Conservation (phyloP, 2,888 invertebrate species). For the Tholera decimalis region DNA sequence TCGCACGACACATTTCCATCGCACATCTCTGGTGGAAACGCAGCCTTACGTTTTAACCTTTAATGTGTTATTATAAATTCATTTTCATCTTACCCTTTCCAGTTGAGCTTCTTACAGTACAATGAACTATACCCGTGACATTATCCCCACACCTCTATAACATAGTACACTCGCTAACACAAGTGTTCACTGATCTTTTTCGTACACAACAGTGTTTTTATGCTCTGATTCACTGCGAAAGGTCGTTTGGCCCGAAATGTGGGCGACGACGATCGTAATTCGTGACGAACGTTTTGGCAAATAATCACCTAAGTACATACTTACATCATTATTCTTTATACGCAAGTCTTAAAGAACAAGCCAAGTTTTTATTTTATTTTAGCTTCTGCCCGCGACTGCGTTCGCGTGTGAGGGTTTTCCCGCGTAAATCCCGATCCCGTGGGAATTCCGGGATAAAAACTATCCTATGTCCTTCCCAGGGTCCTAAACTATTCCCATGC, state of each 20-base stretch:
- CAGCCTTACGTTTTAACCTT: no score
- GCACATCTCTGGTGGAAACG: no score
- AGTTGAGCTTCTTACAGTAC: constrained; percentile 29
- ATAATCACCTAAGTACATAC: constrained; percentile 23
- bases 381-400: no score
- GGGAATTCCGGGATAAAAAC: no score
- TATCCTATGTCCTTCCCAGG: no score
- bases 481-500: no score
- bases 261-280: constrained; percentile 31
- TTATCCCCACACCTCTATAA: constrained; percentile 30
- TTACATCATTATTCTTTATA: constrained; percentile 18
- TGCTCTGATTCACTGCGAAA: constrained; percentile 71
- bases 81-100: constrained; percentile 41
- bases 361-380: constrained; percentile 9
- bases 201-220: constrained; percentile 63
- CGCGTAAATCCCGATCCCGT: no score
- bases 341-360: background rate
- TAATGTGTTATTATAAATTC: no score
- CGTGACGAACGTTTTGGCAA: constrained; percentile 41
- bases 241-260: constrained; percentile 56
- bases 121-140: constrained; percentile 55
- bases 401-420: no score
- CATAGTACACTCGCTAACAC: constrained; percentile 30
- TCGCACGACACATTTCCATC: no score
- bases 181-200: constrained; percentile 65